Evolutionary conservation across 2,888 invertebrate genomes (phyloP), one percentile per base, ranked within the genome.

Genomic region (Flexamia atlantica): DNA sequence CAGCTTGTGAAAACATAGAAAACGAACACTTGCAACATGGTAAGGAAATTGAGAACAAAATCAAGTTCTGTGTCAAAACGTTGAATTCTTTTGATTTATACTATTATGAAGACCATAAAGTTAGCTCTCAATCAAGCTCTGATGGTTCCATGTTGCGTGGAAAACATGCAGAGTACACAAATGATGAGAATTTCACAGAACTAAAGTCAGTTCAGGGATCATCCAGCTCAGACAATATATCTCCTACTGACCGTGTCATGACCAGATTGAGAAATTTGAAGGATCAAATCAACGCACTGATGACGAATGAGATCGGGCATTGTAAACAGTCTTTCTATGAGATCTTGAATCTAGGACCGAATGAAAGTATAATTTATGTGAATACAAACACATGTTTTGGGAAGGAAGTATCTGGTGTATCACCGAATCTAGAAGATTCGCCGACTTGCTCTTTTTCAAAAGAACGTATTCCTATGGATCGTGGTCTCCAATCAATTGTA

Each of bases 81-180:
- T 20, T 64, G 20, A 64, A 64, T 14, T 64, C 64, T 4, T 64
- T 64, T 64, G 30, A 64, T 30, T 30, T 64, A 3, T n/a, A 64
- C 64, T 64, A 28, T 20, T 64, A 28, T 64, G 64, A 64, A 20
- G 10, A 53, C 5, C 4, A 4, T 53, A 23, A 53, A 53, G 20
- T 53, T 23, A n/a, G 53, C 23, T 53, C 23, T 53, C 9, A 53
- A 23, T 53, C 53, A 23, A 53, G 53, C 23, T 2, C 53, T 7
- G 53, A 53, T 23, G 20, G 7, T 46, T 46, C 46, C 4, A 46
- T 3, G 17, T 3, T 17, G 46, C 17, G 7, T 4, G 17, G 17
- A 46, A 46, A 46, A 17, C 46, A 46, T 7, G 12, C 12, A 17
- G 46, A 46, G 17, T 12, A 46, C 12, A 17, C 12, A 46, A 46